Evolutionary conservation across 2,797 vertebrate genomes (phyloP).

Genomic region (Myotis daubentonii): DNA sequence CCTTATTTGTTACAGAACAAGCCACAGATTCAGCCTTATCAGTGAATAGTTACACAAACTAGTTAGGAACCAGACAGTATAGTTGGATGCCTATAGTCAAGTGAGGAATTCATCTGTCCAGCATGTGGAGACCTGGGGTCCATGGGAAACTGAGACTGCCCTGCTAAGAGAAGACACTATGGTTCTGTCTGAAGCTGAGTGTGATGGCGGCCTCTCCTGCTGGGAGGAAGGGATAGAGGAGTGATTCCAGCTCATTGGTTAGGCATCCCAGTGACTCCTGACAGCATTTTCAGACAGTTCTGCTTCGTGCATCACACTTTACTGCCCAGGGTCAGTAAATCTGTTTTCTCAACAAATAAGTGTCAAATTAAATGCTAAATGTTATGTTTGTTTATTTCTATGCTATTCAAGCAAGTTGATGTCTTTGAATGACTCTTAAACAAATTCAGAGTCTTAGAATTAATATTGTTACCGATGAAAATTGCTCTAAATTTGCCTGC

Average conservation of each 20-base stretch:
- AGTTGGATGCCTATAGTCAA: not conserved
- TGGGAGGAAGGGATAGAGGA: not conserved
- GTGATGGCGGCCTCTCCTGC: not conserved
- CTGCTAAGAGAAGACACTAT: not conserved
- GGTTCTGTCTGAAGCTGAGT: not conserved
- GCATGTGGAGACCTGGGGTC: not conserved
- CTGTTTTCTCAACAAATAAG: slow-evolving; percentile 4
- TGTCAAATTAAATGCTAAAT: not conserved
- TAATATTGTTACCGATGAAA: not conserved
- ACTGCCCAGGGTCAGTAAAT: not conserved
- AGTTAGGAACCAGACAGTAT: not conserved
- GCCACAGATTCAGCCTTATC: not conserved
- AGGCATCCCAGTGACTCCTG: not conserved
- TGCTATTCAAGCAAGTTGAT: slow-evolving; percentile 19
- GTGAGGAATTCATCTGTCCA: not conserved
- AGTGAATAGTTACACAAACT: not conserved
- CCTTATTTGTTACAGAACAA: not conserved
- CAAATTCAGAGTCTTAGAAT: not conserved
- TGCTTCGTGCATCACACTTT: not conserved
- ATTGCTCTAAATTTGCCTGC: not conserved
- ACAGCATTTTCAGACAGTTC: not conserved
- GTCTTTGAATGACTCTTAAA: not conserved
- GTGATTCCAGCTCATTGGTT: not conserved
- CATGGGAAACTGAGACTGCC: not conserved
- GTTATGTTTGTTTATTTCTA: not conserved